Base-by-base conservation (phyloP, 2,113 vertebrate species). In the Pipra filicauda region DNA sequence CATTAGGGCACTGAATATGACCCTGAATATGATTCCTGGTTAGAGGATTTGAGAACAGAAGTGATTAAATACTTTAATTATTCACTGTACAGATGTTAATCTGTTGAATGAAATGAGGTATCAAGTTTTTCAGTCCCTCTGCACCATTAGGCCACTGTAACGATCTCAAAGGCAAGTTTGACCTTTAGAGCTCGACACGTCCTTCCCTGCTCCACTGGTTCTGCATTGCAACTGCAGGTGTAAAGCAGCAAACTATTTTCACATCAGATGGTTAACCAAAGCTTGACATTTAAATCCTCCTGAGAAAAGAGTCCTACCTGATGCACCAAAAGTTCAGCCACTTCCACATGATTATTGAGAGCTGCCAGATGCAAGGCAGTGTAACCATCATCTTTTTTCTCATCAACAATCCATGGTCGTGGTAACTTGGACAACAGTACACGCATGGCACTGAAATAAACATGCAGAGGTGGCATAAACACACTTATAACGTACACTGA, bases 361-460 rank as follows among this genome's bases (percentile, higher is more conserved):
- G 99, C 99, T 70, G 99, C 99, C 91, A 99, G 97, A 97, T 99
- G 99, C 94, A 99, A 98, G 8, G 99, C 99, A 12, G 99, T 99
- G 96, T 99, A 99, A 33, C 99, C 99, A 73, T 99, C 99, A 58
- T 99, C 99, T 96, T 99, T 99, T 97, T 99, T 99, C 97, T 99
- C 99, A 19, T 99, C 99, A 59, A 99, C 99, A 66, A 99, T 99
- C 99, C 99, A 99, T 1, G 99, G 99, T 80, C 99, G 97, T 22
- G 99, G 99, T 93, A 99, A 97, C 97, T 99, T 99, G 91, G 99
- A 99, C 15, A 99, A 97, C 93, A 99, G 97, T 49, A 99, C 99
- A 16, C 99, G 98, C 99, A 99, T 99, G 85, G 99, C 99, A 95
- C 99, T 99, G 98, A 92, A 98, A 98, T 28, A 89, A 86, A 86